A percentile compares a stretch with the other conserved stretches of the same genome.
These are phyloP conservation scores for Empidonax traillii DNA, from an alignment of 2,113 vertebrate species.

Conservation along the genomic window DNA sequence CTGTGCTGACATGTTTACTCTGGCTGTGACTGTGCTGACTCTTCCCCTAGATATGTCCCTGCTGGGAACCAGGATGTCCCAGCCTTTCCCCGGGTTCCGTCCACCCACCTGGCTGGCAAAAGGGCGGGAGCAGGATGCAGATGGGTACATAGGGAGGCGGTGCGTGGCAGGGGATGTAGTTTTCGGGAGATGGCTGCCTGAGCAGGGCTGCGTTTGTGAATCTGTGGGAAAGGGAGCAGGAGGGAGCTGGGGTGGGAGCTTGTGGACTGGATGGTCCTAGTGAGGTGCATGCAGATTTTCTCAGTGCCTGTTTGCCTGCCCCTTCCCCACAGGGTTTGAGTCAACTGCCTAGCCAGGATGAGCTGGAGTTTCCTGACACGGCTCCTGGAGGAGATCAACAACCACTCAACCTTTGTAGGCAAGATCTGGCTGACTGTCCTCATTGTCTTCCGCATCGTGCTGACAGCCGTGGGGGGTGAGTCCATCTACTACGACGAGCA, in stretches of 20 bases:
- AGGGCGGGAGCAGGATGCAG: rapidly evolving
- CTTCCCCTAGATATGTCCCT: background rate
- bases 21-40: background rate
- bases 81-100: background rate
- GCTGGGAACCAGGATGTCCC: background rate
- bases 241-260: background rate
- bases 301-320: background rate
- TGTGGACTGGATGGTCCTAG: rapidly evolving
- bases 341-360: constrained; percentile 74
- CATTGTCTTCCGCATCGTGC: constrained; percentile 88
- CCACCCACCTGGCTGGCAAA: rapidly evolving
- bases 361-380: constrained; percentile 91
- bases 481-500: constrained; percentile 92
- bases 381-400: constrained; percentile 90
- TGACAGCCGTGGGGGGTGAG: constrained; percentile 86
- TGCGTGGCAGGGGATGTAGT: background rate
- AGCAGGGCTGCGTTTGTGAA: background rate
- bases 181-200: background rate
- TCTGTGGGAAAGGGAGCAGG: background rate
- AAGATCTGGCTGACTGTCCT: constrained; percentile 89
- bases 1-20: background rate
- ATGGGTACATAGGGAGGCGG: rapidly evolving
- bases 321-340: background rate
- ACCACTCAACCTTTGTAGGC: constrained; percentile 90
- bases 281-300: rapidly evolving